These are phyloP conservation scores for Edolisoma coerulescens DNA, from an alignment of 2,113 vertebrate species.

Conservation along the genomic window DNA sequence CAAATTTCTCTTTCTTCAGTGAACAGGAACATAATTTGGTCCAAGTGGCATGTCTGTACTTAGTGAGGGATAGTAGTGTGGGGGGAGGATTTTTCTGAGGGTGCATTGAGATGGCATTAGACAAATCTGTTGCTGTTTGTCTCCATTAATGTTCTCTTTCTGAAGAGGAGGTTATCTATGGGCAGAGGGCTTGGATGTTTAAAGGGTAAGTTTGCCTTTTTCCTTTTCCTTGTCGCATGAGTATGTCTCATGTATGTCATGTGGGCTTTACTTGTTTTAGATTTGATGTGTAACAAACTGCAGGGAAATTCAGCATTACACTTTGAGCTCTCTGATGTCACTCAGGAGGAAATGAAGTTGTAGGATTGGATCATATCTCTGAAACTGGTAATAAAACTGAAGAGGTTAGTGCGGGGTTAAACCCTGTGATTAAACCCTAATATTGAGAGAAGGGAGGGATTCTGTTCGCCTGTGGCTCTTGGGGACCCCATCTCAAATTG, in stretches of 20 bases:
- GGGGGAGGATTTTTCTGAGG: neutral
- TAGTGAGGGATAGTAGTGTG: too few relatives aligned
- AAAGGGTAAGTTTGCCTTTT: neutral
- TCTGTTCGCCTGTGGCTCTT: neutral
- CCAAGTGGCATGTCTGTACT: neutral
- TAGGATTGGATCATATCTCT: neutral
- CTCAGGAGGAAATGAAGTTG: neutral
- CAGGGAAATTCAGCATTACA: neutral
- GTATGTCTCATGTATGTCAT: fast-evolving
- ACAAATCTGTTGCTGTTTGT: neutral
- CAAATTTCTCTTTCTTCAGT: neutral
- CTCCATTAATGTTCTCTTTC: neutral
- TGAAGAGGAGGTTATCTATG: neutral
- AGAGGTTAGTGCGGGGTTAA: neutral
- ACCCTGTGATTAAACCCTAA: neutral
- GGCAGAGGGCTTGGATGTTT: neutral
- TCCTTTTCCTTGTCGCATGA: neutral
- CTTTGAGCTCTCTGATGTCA: neutral
- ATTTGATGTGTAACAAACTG: neutral
- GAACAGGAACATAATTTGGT: neutral
- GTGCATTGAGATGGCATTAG: neutral
- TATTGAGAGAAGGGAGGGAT: neutral
- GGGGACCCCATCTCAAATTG: neutral
- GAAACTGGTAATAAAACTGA: neutral
- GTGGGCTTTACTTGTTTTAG: neutral